Evolutionary conservation across 2,113 vertebrate genomes (phyloP), one percentile per base, ranked within the genome.

Genomic region (Prunella fulvescens): DNA sequence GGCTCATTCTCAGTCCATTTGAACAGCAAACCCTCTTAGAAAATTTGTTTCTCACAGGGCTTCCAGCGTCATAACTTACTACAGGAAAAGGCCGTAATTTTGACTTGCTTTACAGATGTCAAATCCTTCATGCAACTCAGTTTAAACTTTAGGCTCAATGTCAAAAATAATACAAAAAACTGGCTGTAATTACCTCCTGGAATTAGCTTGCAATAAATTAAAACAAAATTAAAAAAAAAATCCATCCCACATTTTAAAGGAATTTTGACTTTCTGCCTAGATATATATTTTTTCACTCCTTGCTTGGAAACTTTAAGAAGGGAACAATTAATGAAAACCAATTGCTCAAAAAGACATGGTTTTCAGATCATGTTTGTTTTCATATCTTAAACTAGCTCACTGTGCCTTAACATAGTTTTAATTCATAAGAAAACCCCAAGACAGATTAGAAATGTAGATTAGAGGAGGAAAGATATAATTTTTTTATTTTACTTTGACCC

Each of bases 211-310:
- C 66, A 92, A 95, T 90, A 94, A 95, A 93, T 78, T 94, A 80
- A 91, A 96, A 64, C 11, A 92, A 90, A 87, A 90, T 37, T 14
- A 8, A 25, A 69, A 48, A 74, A 94, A 40, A 74, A 92, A 45
- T 4, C 48, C 13, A 86, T 19, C 44, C 54, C 33, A 81, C 45
- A 78, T 88, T 96, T 96, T 86, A 92, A 93, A 96, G 44, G 70
- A 95, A 95, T 96, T 91, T 92, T 95, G 93, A 95, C 72, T 96
- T 79, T 96, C 90, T 94, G 71, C 96, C 83, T 85, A 90, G 37
- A 92, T 92, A 96, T 58, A 95, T 94, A 94, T 96, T 94, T 96
- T 93, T 95, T 95, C 70, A 94, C 88, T 95, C 57, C 81, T 93
- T 95, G 56, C 95, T 93, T 92, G 90, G 86, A 96, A 96, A 92